Evolutionary conservation across 2,888 invertebrate genomes (phyloP).

Genomic region (Aphodius sticticus): DNA sequence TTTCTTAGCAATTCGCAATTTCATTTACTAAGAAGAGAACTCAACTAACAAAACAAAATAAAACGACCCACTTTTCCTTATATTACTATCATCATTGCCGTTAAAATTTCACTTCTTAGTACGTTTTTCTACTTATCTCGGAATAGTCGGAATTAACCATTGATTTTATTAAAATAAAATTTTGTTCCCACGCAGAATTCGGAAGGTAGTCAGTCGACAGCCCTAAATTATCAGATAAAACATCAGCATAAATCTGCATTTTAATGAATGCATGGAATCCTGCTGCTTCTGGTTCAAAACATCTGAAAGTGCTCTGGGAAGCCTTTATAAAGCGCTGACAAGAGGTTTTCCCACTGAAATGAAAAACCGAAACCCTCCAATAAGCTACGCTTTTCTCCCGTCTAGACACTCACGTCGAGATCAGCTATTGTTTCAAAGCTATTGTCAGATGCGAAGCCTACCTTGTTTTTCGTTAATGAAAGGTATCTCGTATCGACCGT

Average conservation of each 20-base stretch:
- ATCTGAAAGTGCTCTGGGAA: neutral
- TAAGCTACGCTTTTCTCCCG: neutral
- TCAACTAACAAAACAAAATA: too few species aligned
- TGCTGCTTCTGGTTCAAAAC: neutral
- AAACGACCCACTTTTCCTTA: too few species aligned
- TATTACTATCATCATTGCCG: too few species aligned
- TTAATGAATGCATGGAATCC: neutral
- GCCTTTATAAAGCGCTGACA: neutral
- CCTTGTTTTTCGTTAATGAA: constrained; percentile 18
- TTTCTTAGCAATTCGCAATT: too few species aligned
- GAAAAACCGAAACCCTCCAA: neutral
- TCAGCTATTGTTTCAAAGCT: constrained; percentile 7
- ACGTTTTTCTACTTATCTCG: too few species aligned
- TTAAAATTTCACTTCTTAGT: too few species aligned
- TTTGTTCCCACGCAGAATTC: neutral
- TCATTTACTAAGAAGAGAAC: too few species aligned
- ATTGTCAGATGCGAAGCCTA: constrained; percentile 13
- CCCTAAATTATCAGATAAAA: neutral
- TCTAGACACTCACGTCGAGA: constrained; percentile 16
- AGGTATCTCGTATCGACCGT: constrained; percentile 22
- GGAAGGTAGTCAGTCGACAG: neutral
- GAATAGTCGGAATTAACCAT: neutral
- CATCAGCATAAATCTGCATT: neutral
- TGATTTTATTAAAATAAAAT: neutral
- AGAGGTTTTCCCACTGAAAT: neutral